These are phyloP conservation scores for Sinohyriopsis cumingii DNA, from an alignment of 2,888 invertebrate species.

Conservation along the genomic window DNA sequence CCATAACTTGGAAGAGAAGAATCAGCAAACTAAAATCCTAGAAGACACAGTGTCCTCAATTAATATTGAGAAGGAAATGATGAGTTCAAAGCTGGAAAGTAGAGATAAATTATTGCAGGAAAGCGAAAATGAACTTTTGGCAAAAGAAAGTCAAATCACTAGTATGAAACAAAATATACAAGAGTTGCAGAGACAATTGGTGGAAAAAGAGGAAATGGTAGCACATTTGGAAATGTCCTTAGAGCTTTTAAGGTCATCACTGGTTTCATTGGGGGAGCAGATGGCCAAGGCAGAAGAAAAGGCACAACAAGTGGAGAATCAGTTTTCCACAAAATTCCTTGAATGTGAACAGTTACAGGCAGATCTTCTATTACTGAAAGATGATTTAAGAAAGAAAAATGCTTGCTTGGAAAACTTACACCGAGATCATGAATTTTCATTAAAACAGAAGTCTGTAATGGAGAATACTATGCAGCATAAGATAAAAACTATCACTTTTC, in stretches of 20 bases:
- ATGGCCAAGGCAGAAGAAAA: not conserved
- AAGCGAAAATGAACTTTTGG: no score
- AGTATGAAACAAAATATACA: not conserved
- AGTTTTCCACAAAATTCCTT: no score
- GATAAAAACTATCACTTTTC: no score
- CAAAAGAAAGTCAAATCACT: no score
- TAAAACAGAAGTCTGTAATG: no score
- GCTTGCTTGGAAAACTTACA: no score
- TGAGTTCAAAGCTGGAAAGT: not conserved
- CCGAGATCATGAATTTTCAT: no score
- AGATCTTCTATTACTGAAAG: no score
- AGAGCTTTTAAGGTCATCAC: not conserved
- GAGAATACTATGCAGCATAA: no score
- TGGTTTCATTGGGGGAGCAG: not conserved
- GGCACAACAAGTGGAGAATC: not conserved
- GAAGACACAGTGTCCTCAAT: not conserved
- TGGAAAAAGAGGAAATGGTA: not conserved
- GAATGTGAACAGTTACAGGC: no score
- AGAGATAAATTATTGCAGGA: not conserved
- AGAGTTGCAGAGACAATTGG: not conserved
- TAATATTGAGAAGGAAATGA: constrained; percentile 2
- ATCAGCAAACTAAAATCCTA: not conserved
- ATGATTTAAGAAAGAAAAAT: no score
- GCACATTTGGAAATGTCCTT: not conserved
- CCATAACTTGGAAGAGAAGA: not conserved